Base-by-base conservation (phyloP, 2,113 vertebrate genomes). In the Lontra canadensis region DNA sequence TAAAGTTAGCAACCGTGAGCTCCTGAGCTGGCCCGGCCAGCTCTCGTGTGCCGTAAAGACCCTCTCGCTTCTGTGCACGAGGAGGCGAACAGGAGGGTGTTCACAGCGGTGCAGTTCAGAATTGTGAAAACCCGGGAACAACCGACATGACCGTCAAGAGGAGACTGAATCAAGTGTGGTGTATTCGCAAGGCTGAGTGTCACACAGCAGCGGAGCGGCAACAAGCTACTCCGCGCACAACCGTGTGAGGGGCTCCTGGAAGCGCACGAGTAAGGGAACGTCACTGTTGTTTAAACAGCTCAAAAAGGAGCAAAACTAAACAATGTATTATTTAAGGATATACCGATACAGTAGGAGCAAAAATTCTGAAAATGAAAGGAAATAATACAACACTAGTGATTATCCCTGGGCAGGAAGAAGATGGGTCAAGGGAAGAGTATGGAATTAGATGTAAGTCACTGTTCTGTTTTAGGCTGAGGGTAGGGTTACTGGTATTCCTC, bases 361-460 rank as follows among this genome's bases (percentile, higher is more conserved):
- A 34, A 36, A 81, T 39, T 84, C 83, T 63, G 12, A 85, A 84
- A 97, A 95, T 31, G n/a, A 76, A 88, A 89, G 25, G 47, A 79
- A 49, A 61, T 42, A 89, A 74, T 49, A 85, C 1, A 81, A 59
- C 47, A 84, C 23, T 80, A 73, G 63, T 67, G n/a, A 20, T 93
- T 80, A 69, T 31, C 49, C 80, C 52, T 71, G 18, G 29, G 52
- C 14, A 36, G 23, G 10, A 88, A 57, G 47, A 73, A 81, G 80
- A 57, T 34, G 31, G 29, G 74, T 42, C 14, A 34, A 13, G 59
- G n/a, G 69, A 80, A 73, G 42, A 92, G 55, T 13, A 63, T 47
- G 12, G 63, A 42, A 76, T 81, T 15, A 73, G 29, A 73, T 25
- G 57, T 12, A 83, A 71, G 36, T 88, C 79, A 93, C 29, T 65